Conservation (phyloP, 2,113 vertebrate species). For the Pedionomus torquatus region DNA sequence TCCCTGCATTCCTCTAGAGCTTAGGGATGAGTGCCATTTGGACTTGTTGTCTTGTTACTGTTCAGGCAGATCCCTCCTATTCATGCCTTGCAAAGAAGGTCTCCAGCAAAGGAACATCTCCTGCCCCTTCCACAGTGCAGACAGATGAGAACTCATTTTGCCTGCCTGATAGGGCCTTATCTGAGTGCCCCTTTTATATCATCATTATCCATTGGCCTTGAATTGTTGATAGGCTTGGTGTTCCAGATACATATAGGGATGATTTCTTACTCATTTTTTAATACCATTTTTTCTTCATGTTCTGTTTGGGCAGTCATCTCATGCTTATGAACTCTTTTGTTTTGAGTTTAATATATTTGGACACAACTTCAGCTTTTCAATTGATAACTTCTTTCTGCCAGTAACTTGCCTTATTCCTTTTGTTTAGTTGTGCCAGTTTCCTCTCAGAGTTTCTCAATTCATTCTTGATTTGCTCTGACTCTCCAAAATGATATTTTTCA, state of each 20-base stretch:
- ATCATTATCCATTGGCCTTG: not conserved
- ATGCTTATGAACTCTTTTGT: not conserved
- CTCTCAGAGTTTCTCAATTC: not conserved
- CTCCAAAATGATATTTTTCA: not conserved
- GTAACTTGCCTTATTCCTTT: not conserved
- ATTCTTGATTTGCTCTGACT: not conserved
- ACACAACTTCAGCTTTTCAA: not conserved
- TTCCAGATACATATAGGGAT: not conserved
- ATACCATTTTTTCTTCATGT: not conserved
- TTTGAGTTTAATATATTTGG: not conserved
- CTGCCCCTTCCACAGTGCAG: not conserved
- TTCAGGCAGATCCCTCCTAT: not conserved
- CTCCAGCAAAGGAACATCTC: not conserved
- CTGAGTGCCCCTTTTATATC: not conserved
- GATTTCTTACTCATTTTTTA: not conserved
- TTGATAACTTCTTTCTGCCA: not conserved
- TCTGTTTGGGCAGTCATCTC: not conserved
- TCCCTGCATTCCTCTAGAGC: not conserved
- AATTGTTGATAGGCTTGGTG: not conserved
- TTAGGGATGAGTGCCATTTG: not conserved
- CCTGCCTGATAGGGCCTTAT: not conserved
- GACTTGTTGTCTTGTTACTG: not conserved
- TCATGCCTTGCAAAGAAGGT: not conserved
- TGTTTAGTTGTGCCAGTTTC: not conserved
- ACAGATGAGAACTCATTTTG: not conserved